Conservation (phyloP, 2,888 invertebrate species). For the Pristionchus mayeri region DNA sequence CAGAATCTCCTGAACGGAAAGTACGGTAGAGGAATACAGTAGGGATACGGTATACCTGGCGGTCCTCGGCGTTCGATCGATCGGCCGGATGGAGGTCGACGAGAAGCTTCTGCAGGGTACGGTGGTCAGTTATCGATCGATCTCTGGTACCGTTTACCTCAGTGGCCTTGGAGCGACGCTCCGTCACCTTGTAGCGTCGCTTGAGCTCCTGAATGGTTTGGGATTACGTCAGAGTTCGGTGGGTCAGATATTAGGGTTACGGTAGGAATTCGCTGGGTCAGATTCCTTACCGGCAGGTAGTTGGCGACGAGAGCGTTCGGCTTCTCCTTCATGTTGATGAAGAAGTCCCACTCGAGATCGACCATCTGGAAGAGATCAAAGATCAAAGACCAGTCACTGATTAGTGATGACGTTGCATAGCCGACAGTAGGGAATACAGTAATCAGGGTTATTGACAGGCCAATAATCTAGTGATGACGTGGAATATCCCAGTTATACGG, state of each 20-base stretch:
- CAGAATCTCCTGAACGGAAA: constrained; percentile 65
- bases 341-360: constrained; percentile 51
- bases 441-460: neutral
- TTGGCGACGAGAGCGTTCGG: constrained; percentile 61
- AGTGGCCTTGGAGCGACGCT: constrained; percentile 64
- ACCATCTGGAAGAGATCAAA: too few relatives aligned
- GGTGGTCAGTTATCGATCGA: neutral
- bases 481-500: too few relatives aligned
- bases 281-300: constrained; percentile 55
- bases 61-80: constrained; percentile 39
- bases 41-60: constrained; percentile 30
- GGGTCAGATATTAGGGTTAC: neutral
- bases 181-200: constrained; percentile 65
- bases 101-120: constrained; percentile 42
- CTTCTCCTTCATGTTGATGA: constrained; percentile 60
- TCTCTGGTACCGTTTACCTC: constrained; percentile 55
- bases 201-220: constrained; percentile 59
- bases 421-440: too few relatives aligned
- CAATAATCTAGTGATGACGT: too few relatives aligned
- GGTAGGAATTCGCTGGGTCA: neutral
- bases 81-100: constrained; percentile 42
- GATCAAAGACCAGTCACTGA: neutral
- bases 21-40: neutral
- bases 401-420: too few relatives aligned
- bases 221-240: too few relatives aligned